Conservation (phyloP, 2,113 vertebrate species). For the Psammodynastes pulverulentus region DNA sequence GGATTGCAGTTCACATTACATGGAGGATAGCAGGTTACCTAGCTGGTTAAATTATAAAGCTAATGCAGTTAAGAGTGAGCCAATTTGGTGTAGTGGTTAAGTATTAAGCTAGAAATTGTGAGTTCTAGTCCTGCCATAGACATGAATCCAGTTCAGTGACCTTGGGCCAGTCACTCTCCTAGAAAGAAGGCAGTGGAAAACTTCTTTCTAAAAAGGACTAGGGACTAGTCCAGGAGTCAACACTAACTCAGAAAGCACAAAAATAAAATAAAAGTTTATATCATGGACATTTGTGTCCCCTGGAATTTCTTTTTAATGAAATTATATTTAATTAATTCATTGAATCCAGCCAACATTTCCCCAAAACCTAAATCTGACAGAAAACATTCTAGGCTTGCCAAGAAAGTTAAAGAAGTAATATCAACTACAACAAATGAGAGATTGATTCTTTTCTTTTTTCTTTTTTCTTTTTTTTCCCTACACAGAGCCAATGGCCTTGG, state of each 20-base stretch:
- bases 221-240: background rate
- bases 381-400: constrained; percentile 43
- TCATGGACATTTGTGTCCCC: constrained; percentile 2
- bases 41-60: background rate
- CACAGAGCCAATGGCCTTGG: constrained; percentile 97
- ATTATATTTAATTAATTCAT: background rate
- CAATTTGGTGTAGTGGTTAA: background rate
- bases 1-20: background rate
- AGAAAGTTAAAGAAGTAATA: constrained; percentile 57
- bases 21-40: background rate
- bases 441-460: constrained; percentile 71
- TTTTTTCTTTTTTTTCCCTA: constrained; percentile 73
- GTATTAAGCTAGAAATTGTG: background rate
- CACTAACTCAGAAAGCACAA: background rate
- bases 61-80: background rate
- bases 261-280: background rate
- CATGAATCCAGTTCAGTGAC: background rate
- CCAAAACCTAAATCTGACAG: constrained; percentile 35
- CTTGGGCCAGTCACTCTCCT: background rate
- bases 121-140: background rate
- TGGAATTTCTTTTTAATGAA: constrained; percentile 31
- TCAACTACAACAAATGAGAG: constrained; percentile 69
- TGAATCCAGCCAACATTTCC: constrained; percentile 35
- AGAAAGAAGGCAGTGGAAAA: background rate
- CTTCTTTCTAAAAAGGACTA: background rate